phyloP scores from a whole-genome alignment of 1,140 invertebrate genomes.

The Lepidostoma basale region DNA sequence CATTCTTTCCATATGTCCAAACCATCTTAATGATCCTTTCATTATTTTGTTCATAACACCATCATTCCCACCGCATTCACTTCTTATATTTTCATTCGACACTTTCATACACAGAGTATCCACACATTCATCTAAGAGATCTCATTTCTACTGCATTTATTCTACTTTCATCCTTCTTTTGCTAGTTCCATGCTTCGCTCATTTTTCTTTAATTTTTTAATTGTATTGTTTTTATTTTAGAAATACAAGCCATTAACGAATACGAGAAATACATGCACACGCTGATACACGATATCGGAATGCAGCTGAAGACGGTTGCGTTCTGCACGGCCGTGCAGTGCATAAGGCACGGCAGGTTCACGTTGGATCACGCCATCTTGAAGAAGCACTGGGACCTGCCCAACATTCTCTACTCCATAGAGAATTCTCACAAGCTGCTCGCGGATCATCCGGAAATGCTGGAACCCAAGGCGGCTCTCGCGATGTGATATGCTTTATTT shows the following conservation, averaged over 20 bases:
- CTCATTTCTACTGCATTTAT: too few relatives aligned
- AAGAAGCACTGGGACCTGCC: constrained; percentile 82
- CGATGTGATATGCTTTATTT: constrained; percentile 1
- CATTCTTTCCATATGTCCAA: too few relatives aligned
- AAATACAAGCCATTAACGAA: constrained; percentile 87
- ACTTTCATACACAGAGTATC: too few relatives aligned
- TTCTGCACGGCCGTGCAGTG: constrained; percentile 80
- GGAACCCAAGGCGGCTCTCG: constrained; percentile 50
- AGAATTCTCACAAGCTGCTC: constrained; percentile 60
- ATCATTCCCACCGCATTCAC: too few relatives aligned
- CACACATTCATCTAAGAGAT: too few relatives aligned
- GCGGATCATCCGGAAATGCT: constrained; percentile 61
- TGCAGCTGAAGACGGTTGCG: constrained; percentile 78
- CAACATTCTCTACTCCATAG: constrained; percentile 77
- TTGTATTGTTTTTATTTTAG: constrained; percentile 61
- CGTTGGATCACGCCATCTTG: constrained; percentile 75
- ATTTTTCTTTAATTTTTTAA: neutral
- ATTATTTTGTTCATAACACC: too few relatives aligned
- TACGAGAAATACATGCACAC: constrained; percentile 73
- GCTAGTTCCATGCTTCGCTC: too few relatives aligned
- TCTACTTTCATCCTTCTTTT: too few relatives aligned
- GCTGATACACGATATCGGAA: constrained; percentile 80
- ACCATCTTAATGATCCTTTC: too few relatives aligned
- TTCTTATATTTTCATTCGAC: too few relatives aligned
- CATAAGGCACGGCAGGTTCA: constrained; percentile 82